phyloP scores from a whole-genome alignment of 2,113 vertebrate species.

The Amphiprion ocellaris region DNA sequence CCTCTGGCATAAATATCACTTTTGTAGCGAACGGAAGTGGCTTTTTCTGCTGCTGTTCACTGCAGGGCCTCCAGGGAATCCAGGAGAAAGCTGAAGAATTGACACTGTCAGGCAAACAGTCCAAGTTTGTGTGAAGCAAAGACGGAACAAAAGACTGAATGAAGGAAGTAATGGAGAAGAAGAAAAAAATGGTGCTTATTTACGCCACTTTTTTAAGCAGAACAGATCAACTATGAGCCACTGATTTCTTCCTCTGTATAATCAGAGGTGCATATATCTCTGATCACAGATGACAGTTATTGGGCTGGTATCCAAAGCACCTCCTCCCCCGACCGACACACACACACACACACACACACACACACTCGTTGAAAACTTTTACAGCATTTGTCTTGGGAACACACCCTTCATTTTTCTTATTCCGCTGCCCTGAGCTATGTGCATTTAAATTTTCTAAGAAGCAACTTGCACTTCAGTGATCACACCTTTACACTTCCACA shows the following conservation, averaged over 20 bases:
- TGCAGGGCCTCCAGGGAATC: slow-evolving; percentile 43
- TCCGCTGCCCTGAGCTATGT: slow-evolving; percentile 24
- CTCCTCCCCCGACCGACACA: slow-evolving; percentile 27
- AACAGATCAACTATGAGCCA: slow-evolving; percentile 33
- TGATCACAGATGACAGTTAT: slow-evolving; percentile 53
- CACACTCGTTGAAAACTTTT: slow-evolving; percentile 43
- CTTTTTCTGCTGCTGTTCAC: slow-evolving; percentile 48
- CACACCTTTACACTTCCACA: slow-evolving; percentile 45
- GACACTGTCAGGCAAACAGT: slow-evolving; percentile 47
- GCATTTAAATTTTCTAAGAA: slow-evolving; percentile 27
- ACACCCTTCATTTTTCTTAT: slow-evolving; percentile 38
- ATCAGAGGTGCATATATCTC: slow-evolving; percentile 60
- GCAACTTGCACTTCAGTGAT: slow-evolving; percentile 31
- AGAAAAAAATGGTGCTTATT: neutral
- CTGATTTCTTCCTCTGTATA: slow-evolving; percentile 40
- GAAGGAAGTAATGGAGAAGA: neutral
- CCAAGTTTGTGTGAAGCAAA: slow-evolving; percentile 31
- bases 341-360: slow-evolving; percentile 21
- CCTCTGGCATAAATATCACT: slow-evolving; percentile 74
- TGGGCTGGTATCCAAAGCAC: slow-evolving; percentile 65
- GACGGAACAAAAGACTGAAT: slow-evolving; percentile 20
- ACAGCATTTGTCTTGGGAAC: slow-evolving; percentile 31
- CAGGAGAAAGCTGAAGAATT: slow-evolving; percentile 36
- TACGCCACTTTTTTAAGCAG: neutral
- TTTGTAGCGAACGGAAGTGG: slow-evolving; percentile 59